Percentiles rank a stretch among this genome's conserved stretches.
Evolutionary conservation across 2,113 vertebrate genomes (phyloP).

Genomic region (Amblyopsis rosae): DNA sequence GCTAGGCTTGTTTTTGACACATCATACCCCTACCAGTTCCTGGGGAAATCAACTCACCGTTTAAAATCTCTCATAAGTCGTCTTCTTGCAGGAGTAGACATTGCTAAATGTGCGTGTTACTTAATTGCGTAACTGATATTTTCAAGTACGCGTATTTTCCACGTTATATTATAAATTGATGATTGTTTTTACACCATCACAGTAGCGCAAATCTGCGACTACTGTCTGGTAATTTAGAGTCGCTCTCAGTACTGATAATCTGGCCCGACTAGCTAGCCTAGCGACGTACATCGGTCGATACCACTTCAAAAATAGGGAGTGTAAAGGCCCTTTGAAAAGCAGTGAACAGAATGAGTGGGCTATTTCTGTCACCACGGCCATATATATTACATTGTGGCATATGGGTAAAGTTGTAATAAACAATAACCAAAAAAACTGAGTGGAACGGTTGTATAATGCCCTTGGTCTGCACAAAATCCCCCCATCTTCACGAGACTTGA

Average conservation of each 20-base stretch:
- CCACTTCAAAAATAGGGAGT: conserved; percentile 17
- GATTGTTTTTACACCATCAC: conserved; percentile 22
- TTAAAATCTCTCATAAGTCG: conserved; percentile 97
- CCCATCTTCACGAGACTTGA: background rate
- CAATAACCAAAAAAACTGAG: background rate
- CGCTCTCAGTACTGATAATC: conserved; percentile 24
- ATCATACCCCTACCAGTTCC: conserved; percentile 30
- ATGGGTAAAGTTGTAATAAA: background rate
- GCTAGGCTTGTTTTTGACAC: conserved; percentile 49
- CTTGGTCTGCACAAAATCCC: too few species aligned
- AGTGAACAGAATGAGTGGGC: background rate
- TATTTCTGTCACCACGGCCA: background rate
- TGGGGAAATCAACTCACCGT: conserved; percentile 76
- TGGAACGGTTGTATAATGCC: background rate
- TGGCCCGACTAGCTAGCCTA: conserved; percentile 17
- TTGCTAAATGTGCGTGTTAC: conserved; percentile 45
- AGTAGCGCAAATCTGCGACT: background rate
- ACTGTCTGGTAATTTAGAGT: conserved; percentile 6
- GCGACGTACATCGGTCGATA: conserved; percentile 50
- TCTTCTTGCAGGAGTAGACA: conserved; percentile 94
- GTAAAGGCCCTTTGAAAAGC: accelerated
- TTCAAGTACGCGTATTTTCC: background rate
- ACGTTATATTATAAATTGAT: background rate
- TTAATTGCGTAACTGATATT: background rate
- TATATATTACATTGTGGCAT: background rate